A percentile compares a stretch with the other conserved stretches of the same genome.
phyloP scores from a whole-genome alignment of 2,113 vertebrate genomes.

The Pangasianodon gigas region DNA sequence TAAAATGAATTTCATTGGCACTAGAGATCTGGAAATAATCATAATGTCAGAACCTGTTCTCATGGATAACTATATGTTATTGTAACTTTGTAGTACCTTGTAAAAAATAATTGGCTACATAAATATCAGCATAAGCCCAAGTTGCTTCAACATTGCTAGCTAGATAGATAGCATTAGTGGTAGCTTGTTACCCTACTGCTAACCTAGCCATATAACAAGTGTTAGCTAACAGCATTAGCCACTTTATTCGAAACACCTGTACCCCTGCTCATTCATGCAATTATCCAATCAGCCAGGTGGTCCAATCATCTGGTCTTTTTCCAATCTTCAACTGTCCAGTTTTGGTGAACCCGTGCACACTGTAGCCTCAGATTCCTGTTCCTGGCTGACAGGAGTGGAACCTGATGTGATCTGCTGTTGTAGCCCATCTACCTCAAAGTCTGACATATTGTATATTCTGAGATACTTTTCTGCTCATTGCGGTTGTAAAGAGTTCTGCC shows the following conservation, averaged over 20 bases:
- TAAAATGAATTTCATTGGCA: background rate
- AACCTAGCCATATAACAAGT: background rate
- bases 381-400: background rate
- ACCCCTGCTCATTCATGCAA: background rate
- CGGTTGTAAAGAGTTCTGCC: background rate
- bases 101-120: background rate
- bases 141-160: background rate
- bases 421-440: background rate
- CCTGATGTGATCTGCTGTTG: background rate
- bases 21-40: background rate
- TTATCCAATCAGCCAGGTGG: background rate
- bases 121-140: background rate
- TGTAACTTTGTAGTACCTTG: background rate
- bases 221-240: background rate
- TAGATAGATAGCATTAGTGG: background rate
- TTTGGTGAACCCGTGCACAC: background rate
- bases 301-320: background rate
- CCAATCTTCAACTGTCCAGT: no score
- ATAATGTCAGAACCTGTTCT: background rate
- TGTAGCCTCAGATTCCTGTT: background rate
- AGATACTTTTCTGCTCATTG: background rate
- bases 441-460: background rate
- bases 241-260: background rate
- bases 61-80: background rate
- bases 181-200: background rate